These are phyloP conservation scores for Synergus japonicus DNA, from an alignment of 2,888 invertebrate species.

Conservation along the genomic window DNA sequence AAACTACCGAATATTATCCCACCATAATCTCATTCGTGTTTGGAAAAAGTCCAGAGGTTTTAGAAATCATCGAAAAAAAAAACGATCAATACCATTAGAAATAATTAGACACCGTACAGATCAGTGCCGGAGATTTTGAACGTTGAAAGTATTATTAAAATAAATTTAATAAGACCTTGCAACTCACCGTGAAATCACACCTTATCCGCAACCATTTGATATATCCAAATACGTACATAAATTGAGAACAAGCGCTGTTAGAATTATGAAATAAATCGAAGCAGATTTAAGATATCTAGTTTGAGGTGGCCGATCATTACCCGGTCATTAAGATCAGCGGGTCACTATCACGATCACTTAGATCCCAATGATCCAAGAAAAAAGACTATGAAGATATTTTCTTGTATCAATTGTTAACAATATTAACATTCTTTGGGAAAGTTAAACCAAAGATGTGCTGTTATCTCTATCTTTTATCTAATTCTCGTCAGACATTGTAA, in stretches of 20 bases:
- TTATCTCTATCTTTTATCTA: no score
- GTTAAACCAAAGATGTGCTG: background rate
- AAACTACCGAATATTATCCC: background rate
- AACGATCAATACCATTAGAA: constrained; percentile 20
- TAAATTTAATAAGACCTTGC: background rate
- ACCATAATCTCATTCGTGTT: background rate
- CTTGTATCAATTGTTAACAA: no score
- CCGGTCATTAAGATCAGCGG: constrained; percentile 69
- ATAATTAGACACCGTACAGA: background rate
- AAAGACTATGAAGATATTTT: background rate
- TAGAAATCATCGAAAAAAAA: background rate
- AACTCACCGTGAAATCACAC: background rate
- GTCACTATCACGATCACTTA: constrained; percentile 72
- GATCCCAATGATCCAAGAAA: constrained; percentile 62
- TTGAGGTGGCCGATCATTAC: constrained; percentile 70
- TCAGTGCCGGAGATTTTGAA: background rate
- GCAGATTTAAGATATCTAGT: constrained; percentile 54
- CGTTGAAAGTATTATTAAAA: background rate
- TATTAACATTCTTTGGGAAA: background rate
- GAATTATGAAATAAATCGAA: constrained; percentile 31
- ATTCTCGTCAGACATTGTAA: no score
- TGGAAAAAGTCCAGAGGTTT: background rate
- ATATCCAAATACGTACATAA: background rate
- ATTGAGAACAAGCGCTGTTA: background rate
- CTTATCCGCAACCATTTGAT: background rate